Base-by-base conservation (phyloP, 1,140 invertebrate genomes). In the Pomacea maculata region DNA sequence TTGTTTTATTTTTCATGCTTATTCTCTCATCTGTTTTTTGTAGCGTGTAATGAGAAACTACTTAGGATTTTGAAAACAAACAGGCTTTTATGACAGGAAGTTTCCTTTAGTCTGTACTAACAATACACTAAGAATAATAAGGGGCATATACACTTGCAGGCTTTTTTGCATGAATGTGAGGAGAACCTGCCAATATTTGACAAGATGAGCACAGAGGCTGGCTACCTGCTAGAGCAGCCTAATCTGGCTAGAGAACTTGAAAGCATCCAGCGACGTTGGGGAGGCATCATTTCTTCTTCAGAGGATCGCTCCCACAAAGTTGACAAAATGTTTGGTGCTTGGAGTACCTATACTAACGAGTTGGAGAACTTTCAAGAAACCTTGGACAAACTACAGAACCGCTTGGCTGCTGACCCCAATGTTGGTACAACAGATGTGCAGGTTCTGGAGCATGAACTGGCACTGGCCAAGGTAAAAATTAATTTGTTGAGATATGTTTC, bases 151-250 rank as follows among this genome's bases (percentile, higher is more conserved):
- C 57, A 68, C 10, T 80, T 79, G 19, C 84, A 89, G 88, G 80
- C 81, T 3, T 93, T 97, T 87, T 93, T 95, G 85, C 93, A 93
- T 85, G 94, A 96, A 87, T 96, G 95, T 90, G 94, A 96, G 86
- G 93, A 94, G 80, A 94, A 96, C 88, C 91, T 96, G 65, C 86
- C 86, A 14, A 80, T 90, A 29, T 90, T 90, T 87, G 89, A 90
- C 72, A 87, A 88, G 79, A 82, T 91, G 85, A 86, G 82, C 73
- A 87, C 86, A 21, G 89, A 90, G 78, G 89, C 88, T n/a, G 85
- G 87, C 15, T 88, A 89, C 73, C 79, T 91, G 11, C 84, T 88
- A 81, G 94, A 96, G 90, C 94, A 94, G 87, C 89, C 89, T 10
- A 87, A 89, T 76, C 85, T 90, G 78, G 80, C 86, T 54, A 75